These are phyloP conservation scores for Conomelus anceps DNA, from an alignment of 2,888 invertebrate species.

Conservation along the genomic window DNA sequence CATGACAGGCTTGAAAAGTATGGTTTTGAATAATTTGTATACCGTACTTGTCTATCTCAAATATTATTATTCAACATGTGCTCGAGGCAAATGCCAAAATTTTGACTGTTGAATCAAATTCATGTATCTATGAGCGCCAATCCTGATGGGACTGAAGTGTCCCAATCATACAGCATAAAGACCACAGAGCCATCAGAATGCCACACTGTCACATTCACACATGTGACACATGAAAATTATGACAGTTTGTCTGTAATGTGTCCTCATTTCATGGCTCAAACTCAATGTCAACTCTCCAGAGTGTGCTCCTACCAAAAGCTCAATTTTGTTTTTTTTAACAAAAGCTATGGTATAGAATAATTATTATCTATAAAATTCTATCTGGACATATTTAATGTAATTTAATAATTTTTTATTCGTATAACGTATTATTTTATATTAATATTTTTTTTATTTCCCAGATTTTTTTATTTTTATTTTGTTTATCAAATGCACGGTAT, in stretches of 20 bases:
- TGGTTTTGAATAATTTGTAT: neutral
- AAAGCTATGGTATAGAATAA: too few relatives aligned
- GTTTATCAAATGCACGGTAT: too few relatives aligned
- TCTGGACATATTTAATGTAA: too few relatives aligned
- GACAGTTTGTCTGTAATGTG: neutral
- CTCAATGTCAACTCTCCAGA: neutral
- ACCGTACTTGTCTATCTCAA: neutral
- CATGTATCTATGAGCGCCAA: neutral
- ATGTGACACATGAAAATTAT: neutral
- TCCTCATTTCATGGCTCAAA: neutral
- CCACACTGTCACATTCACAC: neutral
- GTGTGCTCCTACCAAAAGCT: neutral
- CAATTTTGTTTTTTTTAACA: too few relatives aligned
- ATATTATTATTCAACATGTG: neutral
- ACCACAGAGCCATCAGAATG: neutral
- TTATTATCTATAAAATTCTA: too few relatives aligned
- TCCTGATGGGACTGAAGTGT: neutral
- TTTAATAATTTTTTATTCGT: too few relatives aligned
- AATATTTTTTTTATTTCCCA: too few relatives aligned
- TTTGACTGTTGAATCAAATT: neutral
- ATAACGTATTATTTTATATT: too few relatives aligned
- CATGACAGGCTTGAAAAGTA: neutral
- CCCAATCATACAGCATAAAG: neutral
- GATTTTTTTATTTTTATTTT: too few relatives aligned
- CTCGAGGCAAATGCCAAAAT: neutral